A percentile compares a stretch with the other conserved stretches of the same genome.
phyloP scores from a whole-genome alignment of 2,888 invertebrate genomes.

The Tachina fera region DNA sequence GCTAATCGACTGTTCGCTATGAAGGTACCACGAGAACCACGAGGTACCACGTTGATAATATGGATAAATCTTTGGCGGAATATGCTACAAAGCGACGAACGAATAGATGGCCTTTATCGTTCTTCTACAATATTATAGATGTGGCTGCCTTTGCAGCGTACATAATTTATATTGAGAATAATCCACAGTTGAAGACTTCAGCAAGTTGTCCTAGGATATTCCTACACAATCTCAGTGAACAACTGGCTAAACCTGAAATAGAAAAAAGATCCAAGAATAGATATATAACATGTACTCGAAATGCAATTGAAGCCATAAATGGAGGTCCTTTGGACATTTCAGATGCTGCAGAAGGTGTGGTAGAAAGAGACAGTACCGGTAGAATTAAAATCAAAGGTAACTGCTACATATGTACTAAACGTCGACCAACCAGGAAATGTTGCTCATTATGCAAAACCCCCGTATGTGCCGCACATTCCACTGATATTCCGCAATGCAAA shows the following conservation, averaged over 20 bases:
- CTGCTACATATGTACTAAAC: constrained; percentile 13
- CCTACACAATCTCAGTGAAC: background rate
- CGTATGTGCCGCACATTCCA: background rate
- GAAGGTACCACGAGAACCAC: no score
- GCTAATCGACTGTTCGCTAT: no score
- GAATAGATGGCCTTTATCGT: constrained; percentile 1
- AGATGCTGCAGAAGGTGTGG: background rate
- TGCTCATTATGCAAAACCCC: background rate
- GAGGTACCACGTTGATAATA: background rate
- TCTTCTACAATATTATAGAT: background rate
- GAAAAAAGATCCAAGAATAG: background rate
- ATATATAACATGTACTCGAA: background rate
- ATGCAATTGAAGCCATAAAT: background rate
- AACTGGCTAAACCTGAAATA: background rate
- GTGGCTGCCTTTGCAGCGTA: background rate
- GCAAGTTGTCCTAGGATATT: background rate
- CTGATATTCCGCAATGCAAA: constrained; percentile 3
- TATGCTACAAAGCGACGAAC: background rate
- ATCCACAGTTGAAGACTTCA: background rate
- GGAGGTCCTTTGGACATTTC: background rate
- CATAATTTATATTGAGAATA: background rate
- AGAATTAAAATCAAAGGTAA: background rate
- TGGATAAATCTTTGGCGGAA: background rate
- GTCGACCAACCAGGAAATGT: background rate
- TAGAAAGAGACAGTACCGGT: background rate